Evolutionary conservation across 2,113 vertebrate species (phyloP).

Genomic region (Heterotilapia buettikoferi): DNA sequence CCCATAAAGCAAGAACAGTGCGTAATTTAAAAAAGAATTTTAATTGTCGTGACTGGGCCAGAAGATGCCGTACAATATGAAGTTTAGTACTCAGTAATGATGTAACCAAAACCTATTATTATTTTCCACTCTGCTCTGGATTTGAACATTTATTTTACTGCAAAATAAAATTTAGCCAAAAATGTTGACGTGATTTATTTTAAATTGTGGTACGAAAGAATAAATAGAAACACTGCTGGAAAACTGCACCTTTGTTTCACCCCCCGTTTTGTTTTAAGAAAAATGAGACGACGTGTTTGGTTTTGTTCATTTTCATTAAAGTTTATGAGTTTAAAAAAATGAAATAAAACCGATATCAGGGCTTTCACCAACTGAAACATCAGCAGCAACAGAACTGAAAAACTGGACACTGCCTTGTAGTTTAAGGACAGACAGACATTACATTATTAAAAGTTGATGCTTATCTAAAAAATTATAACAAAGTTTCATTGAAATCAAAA

Average conservation of each 20-base stretch:
- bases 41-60: background rate
- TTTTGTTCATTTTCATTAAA: background rate
- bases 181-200: background rate
- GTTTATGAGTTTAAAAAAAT: background rate
- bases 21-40: background rate
- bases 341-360: background rate
- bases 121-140: background rate
- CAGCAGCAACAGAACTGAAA: background rate
- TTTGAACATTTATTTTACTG: background rate
- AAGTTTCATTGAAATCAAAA: background rate
- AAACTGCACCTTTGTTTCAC: fast-evolving
- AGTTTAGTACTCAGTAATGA: background rate
- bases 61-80: background rate
- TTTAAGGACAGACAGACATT: background rate
- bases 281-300: background rate
- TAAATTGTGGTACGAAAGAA: background rate
- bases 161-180: slow-evolving; percentile 28
- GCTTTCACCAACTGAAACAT: background rate
- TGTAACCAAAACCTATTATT: background rate
- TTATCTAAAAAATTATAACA: too few species aligned
- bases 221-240: background rate
- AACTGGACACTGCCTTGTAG: background rate
- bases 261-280: background rate
- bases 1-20: background rate
- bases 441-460: background rate